Conservation (phyloP, 2,113 vertebrate genomes). For the Eurystomus gularis region DNA sequence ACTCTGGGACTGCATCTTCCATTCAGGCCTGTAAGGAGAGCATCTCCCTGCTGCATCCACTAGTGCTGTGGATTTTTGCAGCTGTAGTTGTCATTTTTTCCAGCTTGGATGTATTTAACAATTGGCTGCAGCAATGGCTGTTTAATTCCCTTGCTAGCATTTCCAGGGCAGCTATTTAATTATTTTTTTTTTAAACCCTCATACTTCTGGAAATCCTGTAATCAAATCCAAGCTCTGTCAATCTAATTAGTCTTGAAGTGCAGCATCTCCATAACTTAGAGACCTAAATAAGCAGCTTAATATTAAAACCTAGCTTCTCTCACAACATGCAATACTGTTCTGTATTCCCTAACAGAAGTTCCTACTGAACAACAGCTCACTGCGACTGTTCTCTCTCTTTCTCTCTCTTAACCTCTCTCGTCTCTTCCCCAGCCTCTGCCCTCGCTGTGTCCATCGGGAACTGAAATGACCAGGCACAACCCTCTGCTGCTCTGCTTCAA, state of each 20-base stretch:
- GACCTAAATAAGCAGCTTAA: conserved; percentile 69
- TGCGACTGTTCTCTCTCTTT: neutral
- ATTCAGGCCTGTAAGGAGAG: neutral
- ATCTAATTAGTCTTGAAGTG: conserved; percentile 70
- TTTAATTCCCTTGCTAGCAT: conserved; percentile 48
- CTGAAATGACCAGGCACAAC: accelerated
- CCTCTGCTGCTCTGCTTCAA: conserved; percentile 3
- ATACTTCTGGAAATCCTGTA: conserved; percentile 61
- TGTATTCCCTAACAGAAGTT: neutral
- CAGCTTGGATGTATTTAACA: conserved; percentile 22
- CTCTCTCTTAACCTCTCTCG: neutral
- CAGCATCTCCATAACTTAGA: conserved; percentile 45
- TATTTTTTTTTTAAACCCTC: conserved; percentile 29
- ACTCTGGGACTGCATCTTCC: neutral
- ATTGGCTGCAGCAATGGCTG: conserved; percentile 17
- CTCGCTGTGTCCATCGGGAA: neutral
- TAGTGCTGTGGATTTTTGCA: neutral
- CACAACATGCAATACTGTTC: neutral
- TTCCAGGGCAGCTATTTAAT: conserved; percentile 40
- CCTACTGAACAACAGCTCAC: neutral
- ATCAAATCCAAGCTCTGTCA: conserved; percentile 57
- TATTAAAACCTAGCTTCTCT: conserved; percentile 56
- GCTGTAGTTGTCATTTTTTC: neutral
- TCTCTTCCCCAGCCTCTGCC: neutral
- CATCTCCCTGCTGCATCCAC: neutral